Base-by-base conservation (phyloP, 2,888 invertebrate genomes). In the Timema podura region DNA sequence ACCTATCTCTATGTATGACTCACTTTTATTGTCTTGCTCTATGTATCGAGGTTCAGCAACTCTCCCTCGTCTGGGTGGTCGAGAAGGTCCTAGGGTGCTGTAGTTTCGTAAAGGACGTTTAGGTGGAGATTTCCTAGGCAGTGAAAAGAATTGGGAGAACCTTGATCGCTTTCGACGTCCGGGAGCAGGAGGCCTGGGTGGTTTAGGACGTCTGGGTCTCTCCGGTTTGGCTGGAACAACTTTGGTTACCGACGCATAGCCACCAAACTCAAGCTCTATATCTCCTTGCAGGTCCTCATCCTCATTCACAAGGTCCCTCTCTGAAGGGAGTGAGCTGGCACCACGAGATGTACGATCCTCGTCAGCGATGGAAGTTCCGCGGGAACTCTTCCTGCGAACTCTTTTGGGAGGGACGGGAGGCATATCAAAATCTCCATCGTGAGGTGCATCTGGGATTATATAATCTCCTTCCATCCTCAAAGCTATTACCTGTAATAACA, bases 171-270 rank as follows among this genome's bases (percentile, higher is more conserved):
- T 82, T 44, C 84, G 83, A 77, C 88, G 85, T 48, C 85, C 84
- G 0, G 90, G 88, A 0, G 86, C 85, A 9, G 86, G 85, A 1
- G 88, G 86, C 61, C 87, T 84, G 44, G 88, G 88, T 47, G 89
- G 82, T 70, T 80, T 80, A 44, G 82, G 81, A 0, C 86, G 85
- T 9, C 64, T 30, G 5, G 70, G 70, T 15, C 69, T 57, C 54
- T 69, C 71, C 9, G 61, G 61, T n/a, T 61, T 61, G 61, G 45
- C 10, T 49, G 69, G 67, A 45, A 79, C 79, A 5, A 68, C 54
- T 48, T 92, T 92, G 70, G 91, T 91, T 64, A 93, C 89, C 47
- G 89, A 86, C 11, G 93, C 91, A 76, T 93, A 93, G 7, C 92
- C 92, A 44, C 84, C 85, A 72, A 82, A 82, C 59, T 49, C 54